Evolutionary conservation across 2,888 invertebrate species (phyloP).

Genomic region (Andrena chrysosceles): DNA sequence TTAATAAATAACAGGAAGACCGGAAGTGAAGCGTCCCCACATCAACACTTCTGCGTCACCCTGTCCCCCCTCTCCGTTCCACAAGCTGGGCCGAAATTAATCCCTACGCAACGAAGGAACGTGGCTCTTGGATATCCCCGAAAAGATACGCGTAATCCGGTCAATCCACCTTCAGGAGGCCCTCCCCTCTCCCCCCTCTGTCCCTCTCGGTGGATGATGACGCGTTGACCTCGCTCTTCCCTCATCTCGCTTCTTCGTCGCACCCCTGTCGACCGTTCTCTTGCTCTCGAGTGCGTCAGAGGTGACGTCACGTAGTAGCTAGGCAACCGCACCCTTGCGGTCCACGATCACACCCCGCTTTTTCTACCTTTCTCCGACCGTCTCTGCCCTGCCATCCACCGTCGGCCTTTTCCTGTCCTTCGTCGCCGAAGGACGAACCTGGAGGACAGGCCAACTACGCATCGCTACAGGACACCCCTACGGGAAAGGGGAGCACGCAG

Average conservation of each 20-base stretch:
- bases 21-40: slow-evolving; percentile 23
- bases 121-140: background rate
- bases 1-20: slow-evolving; percentile 18
- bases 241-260: slow-evolving; percentile 51
- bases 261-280: slow-evolving; percentile 48
- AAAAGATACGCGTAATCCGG: slow-evolving; percentile 45
- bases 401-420: slow-evolving; percentile 45
- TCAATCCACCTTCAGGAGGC: slow-evolving; percentile 38
- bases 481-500: background rate
- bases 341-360: slow-evolving; percentile 59
- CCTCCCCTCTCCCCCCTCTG: background rate
- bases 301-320: slow-evolving; percentile 78
- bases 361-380: slow-evolving; percentile 60
- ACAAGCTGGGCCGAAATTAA: slow-evolving; percentile 26
- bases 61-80: background rate
- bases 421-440: slow-evolving; percentile 44
- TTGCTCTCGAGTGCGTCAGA: slow-evolving; percentile 72
- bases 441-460: background rate
- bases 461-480: background rate
- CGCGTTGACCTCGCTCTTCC: slow-evolving; percentile 67
- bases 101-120: background rate
- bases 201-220: slow-evolving; percentile 51
- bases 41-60: background rate
- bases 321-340: slow-evolving; percentile 76
- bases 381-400: slow-evolving; percentile 25